Evolutionary conservation across 2,797 vertebrate species (phyloP), one percentile per base, ranked within the genome.

Genomic region (Argentina silus): DNA sequence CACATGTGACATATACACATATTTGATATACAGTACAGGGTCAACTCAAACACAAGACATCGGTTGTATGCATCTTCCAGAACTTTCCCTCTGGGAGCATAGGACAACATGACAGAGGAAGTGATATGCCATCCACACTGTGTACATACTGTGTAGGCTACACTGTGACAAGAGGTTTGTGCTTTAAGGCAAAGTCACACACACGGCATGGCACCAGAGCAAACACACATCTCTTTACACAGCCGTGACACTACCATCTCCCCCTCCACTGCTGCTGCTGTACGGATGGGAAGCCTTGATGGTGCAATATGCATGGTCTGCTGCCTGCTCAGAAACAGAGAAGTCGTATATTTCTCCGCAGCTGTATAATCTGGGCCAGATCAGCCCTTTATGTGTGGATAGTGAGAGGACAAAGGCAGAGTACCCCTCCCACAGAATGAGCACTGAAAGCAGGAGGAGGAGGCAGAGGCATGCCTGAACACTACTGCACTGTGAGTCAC

Each of bases 401-500:
- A 42, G 61, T 8, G 7, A 71, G 36, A 65, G 74, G 66, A 78
- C 59, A 81, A 78, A 78, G 51, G 78, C 57, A 76, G 70, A 67
- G 6, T 10, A 27, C 17, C 62, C 43, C 62, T 64, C 43, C 21
- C 21, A 59, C 56, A 59, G 19, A 59, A 11, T 23, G 56, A 23
- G 19, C 6, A 10, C 56, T 59, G 56, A 27, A 23, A 59, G 56
- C 12, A 59, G 27, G 27, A 36, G 17, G 21, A 15, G 9, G n/a
- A 23, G 17, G 6, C 15, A n/a, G 8, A n/a, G 36, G 42, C 45
- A 67, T 67, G 50, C 50, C 78, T 76, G 79, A 77, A 69, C 74
- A 66, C 56, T 81, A 72, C 79, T 71, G 77, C 68, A 76, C 80
- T 77, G 66, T 85, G 84, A 90, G 66, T 86, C 86, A 89, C 75